phyloP scores from a whole-genome alignment of 1,140 invertebrate species.

The Zaprionus ghesquierei region DNA sequence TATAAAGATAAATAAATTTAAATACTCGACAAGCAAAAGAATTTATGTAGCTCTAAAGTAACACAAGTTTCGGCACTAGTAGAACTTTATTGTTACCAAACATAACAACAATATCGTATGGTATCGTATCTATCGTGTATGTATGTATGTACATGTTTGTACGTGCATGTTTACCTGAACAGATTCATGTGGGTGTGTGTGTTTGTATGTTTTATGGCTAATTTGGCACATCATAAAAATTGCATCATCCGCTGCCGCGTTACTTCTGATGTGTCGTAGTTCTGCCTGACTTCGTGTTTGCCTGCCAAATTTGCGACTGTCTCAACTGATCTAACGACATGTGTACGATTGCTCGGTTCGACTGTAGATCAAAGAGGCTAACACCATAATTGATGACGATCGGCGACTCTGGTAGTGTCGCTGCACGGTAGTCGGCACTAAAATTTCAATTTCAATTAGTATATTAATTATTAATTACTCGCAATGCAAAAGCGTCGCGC shows the following conservation, averaged over 20 bases:
- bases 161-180: background rate
- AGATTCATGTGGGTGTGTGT: conserved; percentile 1
- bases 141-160: background rate
- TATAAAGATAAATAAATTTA: background rate
- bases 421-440: conserved; percentile 61
- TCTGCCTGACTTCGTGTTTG: conserved; percentile 36
- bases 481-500: conserved; percentile 7
- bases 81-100: background rate
- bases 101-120: background rate
- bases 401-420: too few relatives aligned
- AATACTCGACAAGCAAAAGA: background rate
- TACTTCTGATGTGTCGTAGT: conserved; percentile 5
- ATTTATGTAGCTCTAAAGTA: background rate
- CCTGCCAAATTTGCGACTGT: conserved; percentile 59
- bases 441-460: conserved; percentile 61
- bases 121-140: too few relatives aligned
- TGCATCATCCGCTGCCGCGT: conserved; percentile 24
- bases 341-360: conserved; percentile 25
- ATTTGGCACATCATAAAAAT: conserved; percentile 72
- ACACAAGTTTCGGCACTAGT: background rate
- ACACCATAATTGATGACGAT: conserved; percentile 37
- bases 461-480: conserved; percentile 69
- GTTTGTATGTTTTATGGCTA: conserved; percentile 57
- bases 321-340: conserved; percentile 31
- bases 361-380: conserved; percentile 52